Conservation (phyloP, 2,888 invertebrate species). For the Alitta virens region DNA sequence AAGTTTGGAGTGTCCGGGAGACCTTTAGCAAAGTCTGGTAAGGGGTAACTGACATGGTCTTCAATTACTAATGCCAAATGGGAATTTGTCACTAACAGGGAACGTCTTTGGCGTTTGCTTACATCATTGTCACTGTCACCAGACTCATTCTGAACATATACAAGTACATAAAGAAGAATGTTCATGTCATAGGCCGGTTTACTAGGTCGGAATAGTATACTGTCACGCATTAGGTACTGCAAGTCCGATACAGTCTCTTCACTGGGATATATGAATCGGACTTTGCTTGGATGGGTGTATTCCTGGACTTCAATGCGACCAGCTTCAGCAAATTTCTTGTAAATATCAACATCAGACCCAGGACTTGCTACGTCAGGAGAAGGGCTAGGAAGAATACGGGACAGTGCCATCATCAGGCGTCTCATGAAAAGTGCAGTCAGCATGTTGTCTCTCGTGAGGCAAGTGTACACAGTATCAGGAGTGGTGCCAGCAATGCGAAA, state of each 20-base stretch:
- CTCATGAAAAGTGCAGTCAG: constrained; percentile 40
- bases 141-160: constrained; percentile 8
- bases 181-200: constrained; percentile 23
- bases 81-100: constrained; percentile 44
- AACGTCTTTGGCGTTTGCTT: constrained; percentile 29
- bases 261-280: constrained; percentile 50
- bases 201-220: neutral
- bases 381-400: constrained; percentile 37
- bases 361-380: constrained; percentile 37
- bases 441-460: constrained; percentile 40
- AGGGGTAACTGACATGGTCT: constrained; percentile 51
- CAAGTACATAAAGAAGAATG: constrained; percentile 31
- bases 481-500: constrained; percentile 45
- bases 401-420: constrained; percentile 39
- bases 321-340: constrained; percentile 40
- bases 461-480: constrained; percentile 39
- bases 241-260: constrained; percentile 49
- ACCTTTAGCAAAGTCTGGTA: constrained; percentile 52
- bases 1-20: constrained; percentile 45
- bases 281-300: constrained; percentile 44
- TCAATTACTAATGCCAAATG: constrained; percentile 47
- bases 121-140: neutral
- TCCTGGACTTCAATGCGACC: constrained; percentile 37
- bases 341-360: constrained; percentile 50
- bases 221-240: constrained; percentile 42